Percentiles rank a stretch among this genome's conserved stretches.
Conservation (phyloP, 2,113 vertebrate genomes). For the Misgurnus mizolepis region DNA sequence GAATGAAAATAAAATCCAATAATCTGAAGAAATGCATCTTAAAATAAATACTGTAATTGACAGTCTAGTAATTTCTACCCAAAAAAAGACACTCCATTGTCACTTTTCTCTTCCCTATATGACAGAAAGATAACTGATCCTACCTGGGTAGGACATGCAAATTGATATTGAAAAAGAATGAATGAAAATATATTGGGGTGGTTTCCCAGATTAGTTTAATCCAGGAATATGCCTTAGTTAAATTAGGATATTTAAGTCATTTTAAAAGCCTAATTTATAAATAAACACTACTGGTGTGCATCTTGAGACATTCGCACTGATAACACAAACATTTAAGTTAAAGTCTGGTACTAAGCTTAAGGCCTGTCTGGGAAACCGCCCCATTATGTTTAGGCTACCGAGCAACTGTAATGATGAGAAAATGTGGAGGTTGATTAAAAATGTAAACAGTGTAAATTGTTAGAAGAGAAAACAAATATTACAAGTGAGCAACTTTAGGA, state of each 20-base stretch:
- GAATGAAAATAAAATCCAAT: conserved; percentile 36
- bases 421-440: conserved; percentile 14
- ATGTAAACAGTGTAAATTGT: conserved; percentile 20
- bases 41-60: not conserved
- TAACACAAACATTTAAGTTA: too few species aligned
- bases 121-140: not conserved
- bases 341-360: too few species aligned
- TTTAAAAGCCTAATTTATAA: too few species aligned
- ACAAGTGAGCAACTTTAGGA: not conserved
- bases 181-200: not conserved
- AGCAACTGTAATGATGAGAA: conserved; percentile 4
- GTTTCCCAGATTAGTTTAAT: too few species aligned
- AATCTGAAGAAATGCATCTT: conserved; percentile 34
- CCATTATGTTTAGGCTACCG: not conserved
- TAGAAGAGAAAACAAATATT: not conserved
- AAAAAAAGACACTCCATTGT: not conserved
- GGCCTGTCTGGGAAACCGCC: too few species aligned
- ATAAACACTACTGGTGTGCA: too few species aligned
- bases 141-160: conserved; percentile 1
- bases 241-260: too few species aligned
- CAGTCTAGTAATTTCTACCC: not conserved
- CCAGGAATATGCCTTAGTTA: too few species aligned
- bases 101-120: not conserved
- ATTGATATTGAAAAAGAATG: not conserved
- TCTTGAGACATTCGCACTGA: too few species aligned